Evolutionary conservation across 2,888 invertebrate species (phyloP), one percentile per base, ranked within the genome.

Genomic region (Syrphus vitripennis): DNA sequence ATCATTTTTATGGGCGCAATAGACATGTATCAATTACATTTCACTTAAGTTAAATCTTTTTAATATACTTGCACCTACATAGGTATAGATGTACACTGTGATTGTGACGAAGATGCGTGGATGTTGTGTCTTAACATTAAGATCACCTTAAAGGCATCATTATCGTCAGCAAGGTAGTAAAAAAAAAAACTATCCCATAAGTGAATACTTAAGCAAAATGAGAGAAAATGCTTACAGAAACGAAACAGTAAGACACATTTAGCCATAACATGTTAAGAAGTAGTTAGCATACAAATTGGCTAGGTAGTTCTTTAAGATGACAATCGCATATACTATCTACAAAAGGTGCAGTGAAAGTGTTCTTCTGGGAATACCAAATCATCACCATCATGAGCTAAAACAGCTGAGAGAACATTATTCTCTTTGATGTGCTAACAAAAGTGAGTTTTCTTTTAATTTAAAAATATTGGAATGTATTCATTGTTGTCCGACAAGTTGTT

Each of bases 11-110:
- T 83, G 79, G 74, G 48, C 83, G 69, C 57, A 74, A 79, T 55
- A 74, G 31, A 61, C 37, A 55, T 63, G 69, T 83, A 83, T 83
- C 79, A 70, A 74, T 83, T 79, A 70, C 83, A 83, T 63, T 83
- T 57, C 55, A 69, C 79, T 74, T 79, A 63, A 61, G 72, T 16
- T 79, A 48, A 79, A 83, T 79, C 83, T 63, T 79, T 74, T 72
- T 31, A 55, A 40, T 71, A 61, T 19, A 55, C 1, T 12, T 48
- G 9, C 10, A 19, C 21, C n/a, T n/a, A n/a, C n/a, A n/a, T n/a
- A n/a, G n/a, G n/a, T n/a, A n/a, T n/a, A n/a, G n/a, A n/a, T n/a
- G n/a, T n/a, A n/a, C n/a, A n/a, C n/a, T n/a, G n/a, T n/a, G 48
- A 45, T 77, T 31, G 45, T 19, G 45, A 65, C 45, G 65, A 65